Conservation (phyloP, 1,140 invertebrate genomes). For the Caenorhabditis tropicalis region DNA sequence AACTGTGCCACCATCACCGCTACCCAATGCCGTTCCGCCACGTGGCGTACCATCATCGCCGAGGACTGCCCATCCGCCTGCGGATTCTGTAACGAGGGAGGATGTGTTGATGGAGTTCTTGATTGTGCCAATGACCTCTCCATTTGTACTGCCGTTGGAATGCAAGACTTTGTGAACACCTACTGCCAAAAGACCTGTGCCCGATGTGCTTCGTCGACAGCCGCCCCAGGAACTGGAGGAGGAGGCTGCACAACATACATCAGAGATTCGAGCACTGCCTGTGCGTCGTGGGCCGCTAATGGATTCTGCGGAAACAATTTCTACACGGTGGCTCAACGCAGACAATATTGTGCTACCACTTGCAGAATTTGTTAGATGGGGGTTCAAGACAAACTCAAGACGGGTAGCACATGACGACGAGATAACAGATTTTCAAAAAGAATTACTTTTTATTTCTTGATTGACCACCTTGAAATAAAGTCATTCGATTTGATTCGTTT, state of each 20-base stretch:
- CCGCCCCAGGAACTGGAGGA: background rate
- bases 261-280: background rate
- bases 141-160: background rate
- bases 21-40: background rate
- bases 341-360: background rate
- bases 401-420: background rate
- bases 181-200: background rate
- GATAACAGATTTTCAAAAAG: background rate
- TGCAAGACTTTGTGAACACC: background rate
- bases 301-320: constrained; percentile 17
- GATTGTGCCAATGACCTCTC: background rate
- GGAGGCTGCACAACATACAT: background rate
- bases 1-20: constrained; percentile 37
- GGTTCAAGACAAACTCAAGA: background rate
- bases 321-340: background rate
- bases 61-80: background rate
- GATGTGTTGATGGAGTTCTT: background rate
- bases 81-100: constrained; percentile 33
- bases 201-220: background rate
- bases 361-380: constrained; percentile 13
- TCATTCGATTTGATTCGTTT: too few relatives aligned
- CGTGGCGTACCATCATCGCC: constrained; percentile 30
- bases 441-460: background rate
- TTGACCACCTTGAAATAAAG: background rate
- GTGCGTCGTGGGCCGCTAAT: constrained; percentile 13